Conservation (phyloP, 2,888 invertebrate species). For the Leucoma salicis region DNA sequence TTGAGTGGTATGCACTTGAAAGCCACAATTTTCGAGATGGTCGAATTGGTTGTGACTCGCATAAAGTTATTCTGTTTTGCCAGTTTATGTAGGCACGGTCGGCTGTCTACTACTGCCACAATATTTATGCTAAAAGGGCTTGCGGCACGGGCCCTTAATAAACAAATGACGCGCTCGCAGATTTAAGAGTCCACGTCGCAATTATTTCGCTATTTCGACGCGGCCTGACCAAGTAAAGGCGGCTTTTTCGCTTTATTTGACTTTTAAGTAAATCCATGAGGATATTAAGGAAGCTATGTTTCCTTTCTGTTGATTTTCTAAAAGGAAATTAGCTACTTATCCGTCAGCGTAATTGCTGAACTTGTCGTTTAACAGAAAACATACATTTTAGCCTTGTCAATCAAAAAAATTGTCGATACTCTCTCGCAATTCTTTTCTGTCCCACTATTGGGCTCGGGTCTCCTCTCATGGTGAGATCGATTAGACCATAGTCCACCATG, state of each 20-base stretch:
- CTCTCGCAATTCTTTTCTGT: no score
- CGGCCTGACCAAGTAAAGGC: conserved; percentile 46
- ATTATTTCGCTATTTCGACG: conserved; percentile 73
- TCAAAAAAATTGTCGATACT: no score
- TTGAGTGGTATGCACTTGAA: no score
- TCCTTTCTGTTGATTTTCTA: conserved; percentile 32
- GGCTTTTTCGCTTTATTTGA: conserved; percentile 62
- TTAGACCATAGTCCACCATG: no score
- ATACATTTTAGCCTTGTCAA: no score
- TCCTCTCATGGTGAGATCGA: no score
- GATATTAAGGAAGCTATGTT: conserved; percentile 32
- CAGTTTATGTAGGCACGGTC: conserved; percentile 38
- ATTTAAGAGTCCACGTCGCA: conserved; percentile 66
- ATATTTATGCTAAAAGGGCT: conserved; percentile 70
- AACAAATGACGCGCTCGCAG: conserved; percentile 70
- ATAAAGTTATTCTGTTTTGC: conserved; percentile 37
- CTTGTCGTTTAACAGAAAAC: conserved; percentile 21
- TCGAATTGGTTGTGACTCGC: conserved; percentile 20
- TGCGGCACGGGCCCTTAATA: conserved; percentile 64
- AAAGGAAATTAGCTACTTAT: conserved; percentile 33
- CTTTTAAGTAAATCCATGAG: conserved; percentile 49
- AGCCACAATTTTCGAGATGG: no score
- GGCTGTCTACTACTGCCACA: conserved; percentile 39
- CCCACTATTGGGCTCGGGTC: no score
- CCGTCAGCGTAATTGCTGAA: conserved; percentile 25